These are phyloP conservation scores for Metopia argyrocephala DNA, from an alignment of 2,888 invertebrate genomes.

Conservation along the genomic window DNA sequence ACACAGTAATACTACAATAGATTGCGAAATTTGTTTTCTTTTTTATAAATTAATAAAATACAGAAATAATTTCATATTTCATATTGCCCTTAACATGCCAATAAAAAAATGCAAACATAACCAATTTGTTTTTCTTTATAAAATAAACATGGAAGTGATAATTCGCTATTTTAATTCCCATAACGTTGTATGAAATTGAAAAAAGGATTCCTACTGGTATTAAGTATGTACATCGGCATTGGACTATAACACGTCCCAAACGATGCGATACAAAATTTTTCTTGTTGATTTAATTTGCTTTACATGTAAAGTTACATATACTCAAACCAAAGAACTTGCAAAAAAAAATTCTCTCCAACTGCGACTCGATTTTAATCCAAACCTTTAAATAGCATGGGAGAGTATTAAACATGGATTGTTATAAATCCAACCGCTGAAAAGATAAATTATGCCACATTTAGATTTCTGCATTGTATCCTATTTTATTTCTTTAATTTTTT, in stretches of 20 bases:
- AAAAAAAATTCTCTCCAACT: constrained; percentile 31
- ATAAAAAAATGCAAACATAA: too few species aligned
- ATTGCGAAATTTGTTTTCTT: too few species aligned
- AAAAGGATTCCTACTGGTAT: constrained; percentile 7
- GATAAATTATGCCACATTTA: constrained; percentile 32
- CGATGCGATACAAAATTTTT: neutral
- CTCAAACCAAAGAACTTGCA: neutral
- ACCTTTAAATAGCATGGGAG: constrained; percentile 17
- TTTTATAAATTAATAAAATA: too few species aligned
- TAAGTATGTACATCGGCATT: neutral
- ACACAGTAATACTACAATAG: too few species aligned
- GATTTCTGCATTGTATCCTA: neutral
- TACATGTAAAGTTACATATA: neutral
- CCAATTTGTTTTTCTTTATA: too few species aligned
- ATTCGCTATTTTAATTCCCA: too few species aligned
- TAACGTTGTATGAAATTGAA: neutral
- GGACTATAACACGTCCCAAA: neutral
- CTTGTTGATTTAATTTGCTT: neutral
- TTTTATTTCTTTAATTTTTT: neutral
- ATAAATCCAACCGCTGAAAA: constrained; percentile 43
- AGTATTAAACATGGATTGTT: constrained; percentile 32
- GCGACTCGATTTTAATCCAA: constrained; percentile 46
- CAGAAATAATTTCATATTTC: too few species aligned
- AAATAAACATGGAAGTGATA: too few species aligned
- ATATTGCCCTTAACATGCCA: too few species aligned